phyloP scores from a whole-genome alignment of 2,888 invertebrate species.

The Trissoscelio sp. region DNA sequence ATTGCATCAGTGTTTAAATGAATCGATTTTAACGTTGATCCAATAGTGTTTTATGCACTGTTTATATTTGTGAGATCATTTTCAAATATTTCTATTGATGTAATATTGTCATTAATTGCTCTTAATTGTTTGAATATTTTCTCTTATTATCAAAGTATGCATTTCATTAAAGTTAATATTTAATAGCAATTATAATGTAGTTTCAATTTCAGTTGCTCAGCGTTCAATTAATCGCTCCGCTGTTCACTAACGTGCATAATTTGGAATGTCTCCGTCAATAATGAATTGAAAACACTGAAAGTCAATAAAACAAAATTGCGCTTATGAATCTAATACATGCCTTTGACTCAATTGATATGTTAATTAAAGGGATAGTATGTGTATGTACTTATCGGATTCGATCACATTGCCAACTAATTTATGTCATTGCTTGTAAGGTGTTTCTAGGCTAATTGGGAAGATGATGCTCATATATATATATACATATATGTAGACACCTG shows the following conservation, averaged over 20 bases:
- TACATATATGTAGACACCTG: slow-evolving; percentile 5
- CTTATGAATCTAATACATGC: slow-evolving; percentile 35
- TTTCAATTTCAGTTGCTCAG: neutral
- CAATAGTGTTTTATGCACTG: too few relatives aligned
- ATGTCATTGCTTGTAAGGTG: slow-evolving; percentile 54
- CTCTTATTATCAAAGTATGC: neutral
- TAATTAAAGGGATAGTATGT: slow-evolving; percentile 49
- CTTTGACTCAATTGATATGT: slow-evolving; percentile 46
- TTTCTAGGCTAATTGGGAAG: slow-evolving; percentile 57
- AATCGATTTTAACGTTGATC: too few relatives aligned
- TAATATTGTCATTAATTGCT: too few relatives aligned
- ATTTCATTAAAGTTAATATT: neutral
- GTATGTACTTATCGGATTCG: slow-evolving; percentile 50
- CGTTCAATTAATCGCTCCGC: neutral
- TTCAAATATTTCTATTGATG: too few relatives aligned
- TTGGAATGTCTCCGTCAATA: slow-evolving; percentile 3
- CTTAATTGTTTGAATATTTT: too few relatives aligned
- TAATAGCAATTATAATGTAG: neutral
- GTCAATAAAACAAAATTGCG: slow-evolving; percentile 23
- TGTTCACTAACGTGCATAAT: neutral
- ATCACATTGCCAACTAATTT: slow-evolving; percentile 53
- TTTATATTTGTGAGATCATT: too few relatives aligned
- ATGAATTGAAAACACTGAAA: slow-evolving; percentile 8
- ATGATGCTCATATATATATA: slow-evolving; percentile 39
- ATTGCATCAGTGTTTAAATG: too few relatives aligned